Conservation (phyloP, 2,113 vertebrate genomes). For the Saimiri boliviensis region DNA sequence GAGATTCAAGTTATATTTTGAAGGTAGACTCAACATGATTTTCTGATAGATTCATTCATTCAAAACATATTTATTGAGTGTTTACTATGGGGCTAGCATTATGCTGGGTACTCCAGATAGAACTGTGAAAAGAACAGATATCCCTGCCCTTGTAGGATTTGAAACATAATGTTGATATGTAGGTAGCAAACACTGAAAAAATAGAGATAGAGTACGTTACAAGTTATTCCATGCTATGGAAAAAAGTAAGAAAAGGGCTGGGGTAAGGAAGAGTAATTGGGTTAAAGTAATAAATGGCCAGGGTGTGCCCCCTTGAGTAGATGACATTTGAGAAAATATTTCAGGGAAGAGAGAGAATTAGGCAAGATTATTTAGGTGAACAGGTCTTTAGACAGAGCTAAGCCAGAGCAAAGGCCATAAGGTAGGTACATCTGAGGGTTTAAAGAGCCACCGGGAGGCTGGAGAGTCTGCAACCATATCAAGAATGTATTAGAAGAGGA, state of each 20-base stretch:
- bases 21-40: background rate
- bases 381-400: background rate
- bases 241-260: background rate
- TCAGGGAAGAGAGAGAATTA: background rate
- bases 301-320: background rate
- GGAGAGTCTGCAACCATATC: background rate
- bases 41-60: background rate
- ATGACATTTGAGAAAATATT: background rate
- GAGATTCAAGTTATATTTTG: background rate
- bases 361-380: background rate
- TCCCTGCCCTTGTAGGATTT: background rate
- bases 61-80: background rate
- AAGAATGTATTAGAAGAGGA: background rate
- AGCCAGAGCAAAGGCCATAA: background rate
- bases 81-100: background rate
- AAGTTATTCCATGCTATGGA: background rate
- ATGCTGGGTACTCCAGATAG: background rate
- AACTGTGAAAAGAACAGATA: background rate
- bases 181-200: background rate
- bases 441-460: background rate
- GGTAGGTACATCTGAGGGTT: too few species aligned
- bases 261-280: background rate
- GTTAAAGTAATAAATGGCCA: background rate
- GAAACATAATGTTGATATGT: background rate
- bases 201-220: background rate